Percentiles rank a stretch among this genome's conserved stretches.
phyloP scores from a whole-genome alignment of 2,113 vertebrate genomes.

The Oxygymnocypris stewartii region DNA sequence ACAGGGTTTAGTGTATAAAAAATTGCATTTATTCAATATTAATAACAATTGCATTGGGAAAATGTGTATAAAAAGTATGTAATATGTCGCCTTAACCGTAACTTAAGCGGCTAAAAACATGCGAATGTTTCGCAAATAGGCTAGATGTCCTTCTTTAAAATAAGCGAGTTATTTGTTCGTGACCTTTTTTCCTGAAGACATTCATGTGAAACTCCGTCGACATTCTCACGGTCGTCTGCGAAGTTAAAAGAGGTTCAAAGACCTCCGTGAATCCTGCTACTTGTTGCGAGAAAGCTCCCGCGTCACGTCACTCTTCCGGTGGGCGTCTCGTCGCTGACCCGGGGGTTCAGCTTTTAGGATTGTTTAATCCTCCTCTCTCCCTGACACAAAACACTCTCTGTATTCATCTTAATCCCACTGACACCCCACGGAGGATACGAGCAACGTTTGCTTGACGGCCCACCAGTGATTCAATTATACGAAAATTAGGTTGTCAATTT shows the following conservation, averaged over 20 bases:
- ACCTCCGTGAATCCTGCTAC: constrained; percentile 44
- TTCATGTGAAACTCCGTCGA: background rate
- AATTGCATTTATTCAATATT: background rate
- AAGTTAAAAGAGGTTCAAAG: background rate
- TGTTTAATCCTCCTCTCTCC: constrained; percentile 73
- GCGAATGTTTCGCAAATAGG: background rate
- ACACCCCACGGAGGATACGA: constrained; percentile 47
- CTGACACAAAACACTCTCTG: constrained; percentile 67
- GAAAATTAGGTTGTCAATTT: constrained; percentile 47
- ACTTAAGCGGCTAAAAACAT: background rate
- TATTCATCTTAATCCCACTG: constrained; percentile 70
- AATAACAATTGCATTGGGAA: background rate
- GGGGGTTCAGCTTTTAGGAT: constrained; percentile 73
- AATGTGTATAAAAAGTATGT: background rate
- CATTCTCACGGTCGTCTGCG: background rate
- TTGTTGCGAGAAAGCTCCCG: constrained; percentile 57
- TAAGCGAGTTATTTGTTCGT: background rate
- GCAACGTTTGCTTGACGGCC: constrained; percentile 52
- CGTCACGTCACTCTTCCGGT: constrained; percentile 56
- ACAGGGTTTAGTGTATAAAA: constrained; percentile 31
- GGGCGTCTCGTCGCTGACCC: constrained; percentile 76
- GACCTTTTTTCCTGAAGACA: background rate
- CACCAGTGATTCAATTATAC: constrained; percentile 59
- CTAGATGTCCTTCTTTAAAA: background rate
- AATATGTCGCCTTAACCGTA: background rate